These are phyloP conservation scores for Plotosus lineatus DNA, from an alignment of 2,113 vertebrate species.

Conservation along the genomic window DNA sequence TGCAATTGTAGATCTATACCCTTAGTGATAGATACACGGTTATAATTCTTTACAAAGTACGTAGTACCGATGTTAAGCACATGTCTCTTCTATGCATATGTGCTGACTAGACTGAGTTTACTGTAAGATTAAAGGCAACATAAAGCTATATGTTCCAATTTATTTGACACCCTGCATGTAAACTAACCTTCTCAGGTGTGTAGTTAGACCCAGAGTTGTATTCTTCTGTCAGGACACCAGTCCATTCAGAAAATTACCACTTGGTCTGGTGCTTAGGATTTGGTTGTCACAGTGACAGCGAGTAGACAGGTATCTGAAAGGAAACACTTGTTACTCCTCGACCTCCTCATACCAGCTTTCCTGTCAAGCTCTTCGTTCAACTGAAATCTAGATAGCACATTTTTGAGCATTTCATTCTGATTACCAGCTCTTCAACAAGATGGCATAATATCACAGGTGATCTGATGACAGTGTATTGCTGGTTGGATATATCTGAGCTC, in stretches of 20 bases:
- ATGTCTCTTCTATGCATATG: neutral
- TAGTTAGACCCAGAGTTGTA: neutral
- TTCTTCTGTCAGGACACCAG: neutral
- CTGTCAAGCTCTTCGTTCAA: neutral
- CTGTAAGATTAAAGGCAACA: neutral
- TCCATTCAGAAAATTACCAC: neutral
- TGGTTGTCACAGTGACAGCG: constrained; percentile 36
- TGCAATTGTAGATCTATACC: constrained; percentile 45
- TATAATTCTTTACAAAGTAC: neutral
- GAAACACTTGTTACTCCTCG: constrained; percentile 25
- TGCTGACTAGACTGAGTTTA: neutral
- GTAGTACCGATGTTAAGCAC: neutral
- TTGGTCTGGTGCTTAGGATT: constrained; percentile 9
- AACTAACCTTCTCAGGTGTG: neutral
- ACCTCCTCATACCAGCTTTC: neutral
- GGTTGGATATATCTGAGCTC: neutral
- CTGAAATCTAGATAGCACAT: neutral
- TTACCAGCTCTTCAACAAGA: constrained; percentile 2
- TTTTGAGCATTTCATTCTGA: neutral
- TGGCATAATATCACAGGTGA: neutral
- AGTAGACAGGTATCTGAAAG: constrained; percentile 44
- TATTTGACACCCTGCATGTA: neutral
- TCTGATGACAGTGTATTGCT: constrained; percentile 15
- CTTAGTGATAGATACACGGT: constrained; percentile 37
- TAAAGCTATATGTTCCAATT: neutral